Evolutionary conservation across 2,797 vertebrate species (phyloP).

Genomic region (Xerus rutilus): DNA sequence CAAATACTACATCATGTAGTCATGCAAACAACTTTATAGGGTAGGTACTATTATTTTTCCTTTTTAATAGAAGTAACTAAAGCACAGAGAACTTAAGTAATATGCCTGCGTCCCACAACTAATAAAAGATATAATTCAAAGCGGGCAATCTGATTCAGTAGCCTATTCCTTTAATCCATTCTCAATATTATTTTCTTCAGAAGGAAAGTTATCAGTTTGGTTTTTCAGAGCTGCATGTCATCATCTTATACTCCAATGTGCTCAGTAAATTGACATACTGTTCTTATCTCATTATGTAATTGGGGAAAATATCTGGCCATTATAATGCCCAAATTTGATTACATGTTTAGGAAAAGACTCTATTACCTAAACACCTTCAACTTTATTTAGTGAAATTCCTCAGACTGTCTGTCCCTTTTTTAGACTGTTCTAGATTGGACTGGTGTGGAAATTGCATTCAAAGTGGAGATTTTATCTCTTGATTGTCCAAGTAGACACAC

Average conservation of each 20-base stretch:
- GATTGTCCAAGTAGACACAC: neutral
- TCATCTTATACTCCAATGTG: neutral
- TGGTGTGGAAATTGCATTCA: neutral
- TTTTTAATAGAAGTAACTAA: conserved; percentile 35
- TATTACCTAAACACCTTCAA: neutral
- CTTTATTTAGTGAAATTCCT: neutral
- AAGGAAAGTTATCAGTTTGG: neutral
- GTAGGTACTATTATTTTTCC: neutral
- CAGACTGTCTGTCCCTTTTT: neutral
- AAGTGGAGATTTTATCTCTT: neutral
- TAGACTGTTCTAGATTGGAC: neutral
- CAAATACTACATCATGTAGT: neutral
- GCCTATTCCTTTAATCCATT: neutral
- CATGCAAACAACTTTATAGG: neutral
- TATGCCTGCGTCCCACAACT: neutral
- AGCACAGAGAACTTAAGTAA: neutral
- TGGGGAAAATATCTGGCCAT: neutral
- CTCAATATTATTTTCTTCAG: neutral
- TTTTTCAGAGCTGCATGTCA: neutral
- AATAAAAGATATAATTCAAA: neutral
- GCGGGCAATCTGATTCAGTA: neutral
- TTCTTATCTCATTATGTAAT: neutral
- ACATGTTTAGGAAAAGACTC: neutral
- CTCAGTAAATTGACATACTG: neutral
- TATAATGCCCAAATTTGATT: conserved; percentile 9